Percentiles rank a stretch among this genome's conserved stretches.
Conservation (phyloP, 1,140 invertebrate species). For the Protaetia brevitarsis region DNA sequence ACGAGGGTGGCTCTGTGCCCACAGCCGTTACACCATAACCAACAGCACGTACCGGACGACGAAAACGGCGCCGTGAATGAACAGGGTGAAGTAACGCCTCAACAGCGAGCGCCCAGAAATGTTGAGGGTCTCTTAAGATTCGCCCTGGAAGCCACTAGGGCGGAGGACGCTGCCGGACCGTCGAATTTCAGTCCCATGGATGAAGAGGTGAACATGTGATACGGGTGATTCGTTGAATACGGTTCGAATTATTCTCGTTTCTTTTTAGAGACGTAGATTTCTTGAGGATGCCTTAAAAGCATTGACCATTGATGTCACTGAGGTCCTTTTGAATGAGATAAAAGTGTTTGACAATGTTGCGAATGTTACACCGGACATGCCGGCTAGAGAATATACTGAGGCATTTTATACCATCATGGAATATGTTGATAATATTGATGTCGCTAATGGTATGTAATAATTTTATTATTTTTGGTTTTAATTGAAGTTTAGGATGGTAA, state of each 20-base stretch:
- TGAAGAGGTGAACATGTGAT: conserved; percentile 53
- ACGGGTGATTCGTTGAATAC: not conserved
- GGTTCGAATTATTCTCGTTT: not conserved
- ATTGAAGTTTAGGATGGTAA: not conserved
- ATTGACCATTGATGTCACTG: conserved; percentile 63
- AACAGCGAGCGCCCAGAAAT: conserved; percentile 44
- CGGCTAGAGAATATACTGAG: conserved; percentile 54
- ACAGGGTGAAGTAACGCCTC: conserved; percentile 4
- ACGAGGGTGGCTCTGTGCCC: not conserved
- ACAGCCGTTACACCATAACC: not conserved
- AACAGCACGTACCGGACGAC: not conserved
- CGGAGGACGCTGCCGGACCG: conserved; percentile 54
- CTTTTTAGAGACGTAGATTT: conserved; percentile 61
- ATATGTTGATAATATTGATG: conserved; percentile 67
- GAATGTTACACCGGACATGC: conserved; percentile 51
- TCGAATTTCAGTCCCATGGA: conserved; percentile 55
- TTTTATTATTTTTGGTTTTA: conserved; percentile 29
- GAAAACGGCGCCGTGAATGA: not conserved
- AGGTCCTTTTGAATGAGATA: conserved; percentile 61
- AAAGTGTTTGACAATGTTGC: conserved; percentile 54
- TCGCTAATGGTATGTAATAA: conserved; percentile 66
- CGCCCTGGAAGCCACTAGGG: conserved; percentile 61
- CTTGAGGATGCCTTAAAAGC: conserved; percentile 65
- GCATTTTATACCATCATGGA: conserved; percentile 61
- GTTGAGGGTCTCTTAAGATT: conserved; percentile 61